Base-by-base conservation (phyloP, 1,140 invertebrate species). In the Venustaconcha ellipsiformis region DNA sequence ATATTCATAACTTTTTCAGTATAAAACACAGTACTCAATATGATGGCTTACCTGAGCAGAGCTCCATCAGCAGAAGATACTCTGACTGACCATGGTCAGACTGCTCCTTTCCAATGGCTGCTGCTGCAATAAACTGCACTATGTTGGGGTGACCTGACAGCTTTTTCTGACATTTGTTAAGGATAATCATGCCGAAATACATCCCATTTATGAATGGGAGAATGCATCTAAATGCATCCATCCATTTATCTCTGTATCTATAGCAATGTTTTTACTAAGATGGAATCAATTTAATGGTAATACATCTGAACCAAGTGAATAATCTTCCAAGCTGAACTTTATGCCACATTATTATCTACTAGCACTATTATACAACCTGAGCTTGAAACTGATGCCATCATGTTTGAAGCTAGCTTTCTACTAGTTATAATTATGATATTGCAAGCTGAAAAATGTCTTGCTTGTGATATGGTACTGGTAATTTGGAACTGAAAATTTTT, bases 121-220 rank as follows among this genome's bases (percentile, higher is more conserved):
- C 91, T 58, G 92, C 92, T 23, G 90, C 84, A 59, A 91, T 86
- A 81, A 92, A 92, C 73, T 91, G 80, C 57, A 93, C 89, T 74
- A 93, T 91, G 82, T 92, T 89, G 17, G 90, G 90, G 86, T 93
- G 92, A 18, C 91, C 91, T 64, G 88, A 89, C 20, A 93, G 84
- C 75, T 91, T 91, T 90, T 92, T 92, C 90, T 92, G 70, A 65
- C 14, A 20, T 30, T 30, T 14, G 57, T 83, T 77, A 81, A 84
- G 80, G 79, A 71, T 72, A 26, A 66, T 69, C 17, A 64, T 59
- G 37, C 20, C 12, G 60, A 20, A 30, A 20, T 74, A 78, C 62
- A 62, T 55, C 37, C 55, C 58, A 70, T 14, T 68, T 6, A 58
- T 20, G 23, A 30, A 57, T 65, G 18, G 63, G 48, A 70, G 14